These are phyloP conservation scores for Paradoxurus hermaphroditus DNA, from an alignment of 2,113 vertebrate genomes.

Conservation along the genomic window DNA sequence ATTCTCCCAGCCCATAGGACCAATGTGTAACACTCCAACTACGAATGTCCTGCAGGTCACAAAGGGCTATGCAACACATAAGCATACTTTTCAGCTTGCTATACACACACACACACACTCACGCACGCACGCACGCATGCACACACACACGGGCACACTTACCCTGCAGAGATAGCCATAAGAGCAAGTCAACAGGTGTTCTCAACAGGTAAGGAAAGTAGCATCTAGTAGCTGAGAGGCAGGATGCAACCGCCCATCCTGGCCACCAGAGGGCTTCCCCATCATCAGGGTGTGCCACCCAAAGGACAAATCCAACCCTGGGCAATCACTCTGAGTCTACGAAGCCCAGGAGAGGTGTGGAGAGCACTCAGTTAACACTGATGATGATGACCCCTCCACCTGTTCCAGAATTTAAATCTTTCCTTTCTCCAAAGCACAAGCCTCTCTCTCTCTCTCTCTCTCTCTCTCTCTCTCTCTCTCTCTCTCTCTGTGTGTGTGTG, in stretches of 20 bases:
- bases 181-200: accelerated
- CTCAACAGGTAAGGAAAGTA: accelerated
- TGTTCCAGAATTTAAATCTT: neutral
- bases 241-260: accelerated
- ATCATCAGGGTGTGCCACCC: neutral
- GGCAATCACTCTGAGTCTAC: neutral
- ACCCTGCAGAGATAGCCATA: neutral
- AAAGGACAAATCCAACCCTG: neutral
- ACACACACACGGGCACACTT: neutral
- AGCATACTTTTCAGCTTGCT: neutral
- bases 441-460: no score
- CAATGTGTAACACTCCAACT: neutral
- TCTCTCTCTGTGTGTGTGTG: no score
- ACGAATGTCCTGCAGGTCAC: no score
- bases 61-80: accelerated
- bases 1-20: neutral
- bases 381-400: neutral
- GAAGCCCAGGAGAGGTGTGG: neutral
- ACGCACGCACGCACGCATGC: neutral
- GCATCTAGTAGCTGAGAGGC: neutral
- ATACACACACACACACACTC: no score
- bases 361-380: neutral
- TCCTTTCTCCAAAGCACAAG: neutral
- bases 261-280: neutral
- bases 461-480: no score